Conservation (phyloP, 1,140 invertebrate genomes). For the Liolophura sinensis region DNA sequence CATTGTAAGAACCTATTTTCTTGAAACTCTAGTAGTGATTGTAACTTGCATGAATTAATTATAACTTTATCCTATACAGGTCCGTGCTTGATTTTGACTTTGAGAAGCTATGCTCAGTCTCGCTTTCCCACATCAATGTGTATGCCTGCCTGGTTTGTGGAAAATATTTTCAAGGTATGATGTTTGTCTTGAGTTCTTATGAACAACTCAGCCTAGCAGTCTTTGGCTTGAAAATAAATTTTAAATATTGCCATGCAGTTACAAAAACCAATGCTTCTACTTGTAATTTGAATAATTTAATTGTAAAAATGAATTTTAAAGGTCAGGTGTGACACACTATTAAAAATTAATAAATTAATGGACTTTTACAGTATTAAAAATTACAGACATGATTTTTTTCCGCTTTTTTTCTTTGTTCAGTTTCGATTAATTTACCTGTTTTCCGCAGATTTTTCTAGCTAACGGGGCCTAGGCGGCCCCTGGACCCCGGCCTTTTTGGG, state of each 20-base stretch:
- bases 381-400: too few relatives aligned
- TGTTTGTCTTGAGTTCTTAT: not conserved
- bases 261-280: not conserved
- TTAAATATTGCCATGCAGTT: not conserved
- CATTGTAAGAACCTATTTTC: too few relatives aligned
- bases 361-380: not conserved
- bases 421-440: too few relatives aligned
- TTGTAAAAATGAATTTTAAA: not conserved
- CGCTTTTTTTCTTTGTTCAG: too few relatives aligned
- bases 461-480: too few relatives aligned
- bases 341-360: not conserved
- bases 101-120: slow-evolving; percentile 98
- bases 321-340: not conserved
- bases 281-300: not conserved
- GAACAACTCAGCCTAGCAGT: not conserved
- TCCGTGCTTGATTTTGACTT: slow-evolving; percentile 99
- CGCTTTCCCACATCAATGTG: slow-evolving; percentile 97
- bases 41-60: too few relatives aligned
- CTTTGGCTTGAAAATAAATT: not conserved
- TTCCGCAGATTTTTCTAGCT: too few relatives aligned
- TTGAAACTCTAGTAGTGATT: too few relatives aligned
- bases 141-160: slow-evolving; percentile 99
- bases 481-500: too few relatives aligned
- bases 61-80: slow-evolving; percentile 43
- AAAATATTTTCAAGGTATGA: slow-evolving; percentile 92